Evolutionary conservation across 2,113 vertebrate genomes (phyloP), one percentile per base, ranked within the genome.

Genomic region (Gadus chalcogrammus): DNA sequence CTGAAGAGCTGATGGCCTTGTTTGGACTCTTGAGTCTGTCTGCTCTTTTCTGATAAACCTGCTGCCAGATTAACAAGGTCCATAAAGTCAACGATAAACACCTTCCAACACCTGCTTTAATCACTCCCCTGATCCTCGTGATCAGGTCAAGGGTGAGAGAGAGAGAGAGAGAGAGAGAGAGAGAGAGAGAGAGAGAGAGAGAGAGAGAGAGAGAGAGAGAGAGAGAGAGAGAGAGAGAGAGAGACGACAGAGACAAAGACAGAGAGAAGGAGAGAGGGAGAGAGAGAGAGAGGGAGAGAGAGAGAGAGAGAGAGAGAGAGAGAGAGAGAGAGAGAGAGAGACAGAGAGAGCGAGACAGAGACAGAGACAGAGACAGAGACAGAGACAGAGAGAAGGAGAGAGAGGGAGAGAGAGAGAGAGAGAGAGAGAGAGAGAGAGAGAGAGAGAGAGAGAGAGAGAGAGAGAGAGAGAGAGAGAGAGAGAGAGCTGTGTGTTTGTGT

Each of bases 61-160:
- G 12, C 17, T 28, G 66, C 35, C 68, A 77, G 42, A 68, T 63
- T 68, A 53, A 68, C 69, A 77, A 77, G 69, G 61, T 79, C 59
- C 48, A 0, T 9, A 6, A 31, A 31, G 31, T 31, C 31, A 31
- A 31, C 31, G 31, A 31, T 31, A 5, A 31, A 5, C 31, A 31
- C 63, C 48, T 61, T 61, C 71, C 66, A 69, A 16, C 56, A 59
- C 15, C 56, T 59, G 16, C 15, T n/a, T 16, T 59, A 59, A 59
- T n/a, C 56, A 20, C 17, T n/a, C 12, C 17, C 56, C 17, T 16
- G 17, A 59, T 16, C 17, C 18, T 59, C 8, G 31, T 31, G 7
- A 59, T 59, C 56, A 59, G 56, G 56, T 59, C 56, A 59, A 59
- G 1, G 15, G 13, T n/a, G n/a, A n/a, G n/a, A n/a, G 42, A 48